phyloP scores from a whole-genome alignment of 2,888 invertebrate genomes.

The Nipponacmea schrenckii region DNA sequence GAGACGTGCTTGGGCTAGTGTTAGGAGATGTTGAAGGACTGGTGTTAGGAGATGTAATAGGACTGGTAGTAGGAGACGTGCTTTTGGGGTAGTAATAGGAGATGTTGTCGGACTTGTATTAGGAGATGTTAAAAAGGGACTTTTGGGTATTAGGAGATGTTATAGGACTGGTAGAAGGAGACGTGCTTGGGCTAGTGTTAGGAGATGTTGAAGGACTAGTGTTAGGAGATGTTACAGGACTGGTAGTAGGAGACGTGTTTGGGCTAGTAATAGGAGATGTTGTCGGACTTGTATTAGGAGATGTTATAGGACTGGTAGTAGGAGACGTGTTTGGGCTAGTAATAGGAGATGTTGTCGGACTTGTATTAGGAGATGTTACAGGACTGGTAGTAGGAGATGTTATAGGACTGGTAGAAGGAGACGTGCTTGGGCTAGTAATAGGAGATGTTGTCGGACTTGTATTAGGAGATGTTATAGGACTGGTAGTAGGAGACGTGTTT shows the following conservation, averaged over 20 bases:
- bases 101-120: neutral
- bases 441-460: neutral
- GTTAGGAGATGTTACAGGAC: no score
- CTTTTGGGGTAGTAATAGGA: neutral
- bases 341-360: neutral
- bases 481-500: neutral
- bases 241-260: neutral
- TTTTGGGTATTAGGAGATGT: neutral
- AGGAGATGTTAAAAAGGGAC: neutral
- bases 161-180: neutral
- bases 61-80: neutral
- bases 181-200: no score
- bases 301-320: neutral
- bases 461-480: neutral
- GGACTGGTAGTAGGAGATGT: neutral
- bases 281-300: conserved; percentile 3
- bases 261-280: neutral
- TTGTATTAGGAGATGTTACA: neutral
- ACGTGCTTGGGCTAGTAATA: neutral
- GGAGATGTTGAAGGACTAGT: neutral
- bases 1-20: neutral
- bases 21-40: neutral
- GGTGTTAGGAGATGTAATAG: neutral
- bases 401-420: neutral
- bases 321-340: neutral